A percentile compares a stretch with the other conserved stretches of the same genome.
These are phyloP conservation scores for Pasiphila rectangulata DNA, from an alignment of 2,888 invertebrate species.

Conservation along the genomic window DNA sequence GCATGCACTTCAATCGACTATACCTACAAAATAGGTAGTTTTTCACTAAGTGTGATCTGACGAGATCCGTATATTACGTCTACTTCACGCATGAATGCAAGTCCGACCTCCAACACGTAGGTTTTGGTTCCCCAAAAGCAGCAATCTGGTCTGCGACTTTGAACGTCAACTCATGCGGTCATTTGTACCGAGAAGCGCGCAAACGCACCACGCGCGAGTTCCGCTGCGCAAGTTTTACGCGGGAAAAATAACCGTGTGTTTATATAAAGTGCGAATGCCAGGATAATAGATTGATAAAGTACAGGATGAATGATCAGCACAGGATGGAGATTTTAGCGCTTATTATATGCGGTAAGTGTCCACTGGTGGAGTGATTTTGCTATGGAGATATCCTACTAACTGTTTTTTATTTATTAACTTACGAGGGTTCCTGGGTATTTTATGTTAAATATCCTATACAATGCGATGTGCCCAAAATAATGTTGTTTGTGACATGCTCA, in stretches of 20 bases:
- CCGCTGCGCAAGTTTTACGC: conserved; percentile 40
- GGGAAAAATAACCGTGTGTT: conserved; percentile 47
- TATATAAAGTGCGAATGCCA: conserved; percentile 36
- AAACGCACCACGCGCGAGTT: conserved; percentile 42
- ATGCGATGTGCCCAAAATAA: too few species aligned
- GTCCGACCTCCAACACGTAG: not conserved
- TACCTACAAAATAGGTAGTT: too few species aligned
- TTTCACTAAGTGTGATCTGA: too few species aligned
- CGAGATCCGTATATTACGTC: not conserved
- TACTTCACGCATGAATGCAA: not conserved
- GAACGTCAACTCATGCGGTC: conserved; percentile 37
- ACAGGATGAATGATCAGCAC: conserved; percentile 31
- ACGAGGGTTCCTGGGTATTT: too few species aligned
- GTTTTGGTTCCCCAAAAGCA: not conserved
- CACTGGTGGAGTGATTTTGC: too few species aligned
- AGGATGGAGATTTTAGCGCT: conserved; percentile 61
- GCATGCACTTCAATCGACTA: too few species aligned
- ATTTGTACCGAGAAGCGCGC: conserved; percentile 67
- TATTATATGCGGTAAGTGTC: conserved; percentile 64
- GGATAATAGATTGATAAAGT: conserved; percentile 26
- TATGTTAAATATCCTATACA: too few species aligned
- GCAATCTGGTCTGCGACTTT: conserved; percentile 8
- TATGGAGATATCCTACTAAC: too few species aligned
- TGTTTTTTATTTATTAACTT: too few species aligned
- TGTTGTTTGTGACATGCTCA: too few species aligned